phyloP scores from a whole-genome alignment of 1,140 invertebrate species.

The Drosophila repleta region DNA sequence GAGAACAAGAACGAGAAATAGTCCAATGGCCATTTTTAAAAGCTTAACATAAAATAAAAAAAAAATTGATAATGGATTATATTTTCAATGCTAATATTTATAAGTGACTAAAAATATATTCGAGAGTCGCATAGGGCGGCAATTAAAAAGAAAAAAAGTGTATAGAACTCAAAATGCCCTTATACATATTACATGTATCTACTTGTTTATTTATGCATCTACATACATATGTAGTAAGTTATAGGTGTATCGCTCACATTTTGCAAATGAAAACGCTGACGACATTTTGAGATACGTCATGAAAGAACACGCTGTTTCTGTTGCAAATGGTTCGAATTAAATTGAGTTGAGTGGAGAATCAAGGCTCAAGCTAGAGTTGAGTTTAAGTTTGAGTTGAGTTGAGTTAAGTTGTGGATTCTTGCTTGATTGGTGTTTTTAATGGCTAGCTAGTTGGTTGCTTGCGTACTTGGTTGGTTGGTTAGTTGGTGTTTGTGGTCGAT shows the following conservation, averaged over 20 bases:
- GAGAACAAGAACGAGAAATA: constrained; percentile 27
- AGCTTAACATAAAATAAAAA: neutral
- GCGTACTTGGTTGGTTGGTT: constrained; percentile 27
- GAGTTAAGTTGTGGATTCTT: neutral
- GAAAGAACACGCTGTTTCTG: constrained; percentile 24
- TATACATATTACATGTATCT: neutral
- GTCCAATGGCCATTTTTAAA: neutral
- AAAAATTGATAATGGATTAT: too few species aligned
- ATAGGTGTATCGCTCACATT: constrained; percentile 63
- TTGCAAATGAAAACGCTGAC: constrained; percentile 50
- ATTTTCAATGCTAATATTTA: neutral
- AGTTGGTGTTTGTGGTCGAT: constrained; percentile 38
- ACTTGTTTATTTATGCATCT: constrained; percentile 10
- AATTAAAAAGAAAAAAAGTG: neutral
- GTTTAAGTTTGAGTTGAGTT: neutral
- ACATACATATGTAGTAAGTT: constrained; percentile 8
- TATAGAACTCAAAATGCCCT: neutral
- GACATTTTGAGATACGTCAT: constrained; percentile 67
- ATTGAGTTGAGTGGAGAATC: neutral
- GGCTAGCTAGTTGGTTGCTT: constrained; percentile 29
- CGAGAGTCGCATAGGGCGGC: neutral
- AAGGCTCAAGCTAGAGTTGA: constrained; percentile 20
- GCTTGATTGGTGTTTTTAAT: constrained; percentile 15
- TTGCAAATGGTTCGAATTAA: constrained; percentile 29
- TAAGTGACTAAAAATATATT: neutral